A percentile compares a stretch with the other conserved stretches of the same genome.
phyloP scores from a whole-genome alignment of 2,888 invertebrate species.

The Lapara coniferarum region DNA sequence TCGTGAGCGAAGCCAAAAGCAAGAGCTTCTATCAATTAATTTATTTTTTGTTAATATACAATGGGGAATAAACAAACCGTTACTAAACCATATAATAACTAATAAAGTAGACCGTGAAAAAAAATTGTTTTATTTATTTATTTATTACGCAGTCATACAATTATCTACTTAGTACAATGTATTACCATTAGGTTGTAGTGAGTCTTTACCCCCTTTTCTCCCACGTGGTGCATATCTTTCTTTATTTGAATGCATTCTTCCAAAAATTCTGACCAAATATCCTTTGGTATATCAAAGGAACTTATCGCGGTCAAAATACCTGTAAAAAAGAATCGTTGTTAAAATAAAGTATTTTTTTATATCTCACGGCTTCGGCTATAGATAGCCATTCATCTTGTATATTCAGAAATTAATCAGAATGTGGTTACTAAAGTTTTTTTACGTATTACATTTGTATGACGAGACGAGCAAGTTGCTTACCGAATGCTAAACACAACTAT shows the following conservation, averaged over 20 bases:
- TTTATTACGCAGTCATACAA: not conserved
- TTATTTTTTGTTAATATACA: too few relatives aligned
- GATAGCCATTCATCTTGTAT: too few relatives aligned
- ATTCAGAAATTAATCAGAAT: too few relatives aligned
- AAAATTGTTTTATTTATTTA: not conserved
- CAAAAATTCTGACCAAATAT: constrained; percentile 16
- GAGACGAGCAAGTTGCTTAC: too few relatives aligned
- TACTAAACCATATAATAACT: too few relatives aligned
- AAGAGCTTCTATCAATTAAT: too few relatives aligned
- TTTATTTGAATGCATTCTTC: constrained; percentile 18
- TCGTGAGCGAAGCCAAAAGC: too few relatives aligned
- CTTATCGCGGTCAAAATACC: constrained; percentile 21
- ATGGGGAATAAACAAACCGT: too few relatives aligned
- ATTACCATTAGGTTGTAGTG: constrained; percentile 29
- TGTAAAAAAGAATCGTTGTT: not conserved
- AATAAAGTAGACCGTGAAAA: not conserved
- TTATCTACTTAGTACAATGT: constrained; percentile 18
- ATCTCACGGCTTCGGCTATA: too few relatives aligned
- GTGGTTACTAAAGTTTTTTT: too few relatives aligned
- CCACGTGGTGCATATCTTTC: constrained; percentile 1
- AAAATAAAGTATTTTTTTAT: not conserved
- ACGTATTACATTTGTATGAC: too few relatives aligned
- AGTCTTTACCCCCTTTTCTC: constrained; percentile 25
- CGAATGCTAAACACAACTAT: too few relatives aligned
- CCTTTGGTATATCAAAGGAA: constrained; percentile 22